Conservation (phyloP, 2,797 vertebrate species). For the Onychomys leucogaster region DNA sequence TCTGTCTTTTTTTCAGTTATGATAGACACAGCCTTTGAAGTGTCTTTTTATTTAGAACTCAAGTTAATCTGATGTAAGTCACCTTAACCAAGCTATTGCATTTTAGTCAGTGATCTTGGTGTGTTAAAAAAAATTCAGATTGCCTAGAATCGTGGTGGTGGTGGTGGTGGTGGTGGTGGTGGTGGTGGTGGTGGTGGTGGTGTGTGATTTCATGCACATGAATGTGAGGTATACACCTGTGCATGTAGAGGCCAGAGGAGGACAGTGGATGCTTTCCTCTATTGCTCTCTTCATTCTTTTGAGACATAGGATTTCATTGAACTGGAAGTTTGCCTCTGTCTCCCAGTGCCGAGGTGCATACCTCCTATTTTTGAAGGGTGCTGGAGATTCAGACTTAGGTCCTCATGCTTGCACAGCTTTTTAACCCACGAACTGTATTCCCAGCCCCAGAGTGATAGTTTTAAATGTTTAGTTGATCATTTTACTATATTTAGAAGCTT, state of each 20-base stretch:
- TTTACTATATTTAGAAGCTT: conserved; percentile 62
- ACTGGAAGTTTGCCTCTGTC: not conserved
- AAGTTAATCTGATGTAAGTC: not conserved
- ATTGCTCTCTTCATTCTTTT: not conserved
- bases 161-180: no score
- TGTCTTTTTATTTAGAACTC: conserved; percentile 44
- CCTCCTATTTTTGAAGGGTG: not conserved
- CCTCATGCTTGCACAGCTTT: not conserved
- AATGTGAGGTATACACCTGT: not conserved
- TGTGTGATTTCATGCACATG: not conserved
- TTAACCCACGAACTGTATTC: not conserved
- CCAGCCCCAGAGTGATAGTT: not conserved
- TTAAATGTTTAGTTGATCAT: not conserved
- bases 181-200: no score
- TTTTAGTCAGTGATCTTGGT: not conserved
- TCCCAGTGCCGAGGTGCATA: not conserved
- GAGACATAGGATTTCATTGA: not conserved
- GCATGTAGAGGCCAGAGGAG: not conserved
- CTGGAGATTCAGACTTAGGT: not conserved
- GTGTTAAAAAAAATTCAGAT: not conserved
- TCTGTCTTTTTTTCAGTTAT: conserved; percentile 44
- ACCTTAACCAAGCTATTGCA: conserved; percentile 35
- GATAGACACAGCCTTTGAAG: not conserved
- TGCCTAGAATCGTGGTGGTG: not conserved
- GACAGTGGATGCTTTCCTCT: not conserved